Evolutionary conservation across 1,140 invertebrate species (phyloP), one percentile per base, ranked within the genome.

Genomic region (Andricus grossulariae): DNA sequence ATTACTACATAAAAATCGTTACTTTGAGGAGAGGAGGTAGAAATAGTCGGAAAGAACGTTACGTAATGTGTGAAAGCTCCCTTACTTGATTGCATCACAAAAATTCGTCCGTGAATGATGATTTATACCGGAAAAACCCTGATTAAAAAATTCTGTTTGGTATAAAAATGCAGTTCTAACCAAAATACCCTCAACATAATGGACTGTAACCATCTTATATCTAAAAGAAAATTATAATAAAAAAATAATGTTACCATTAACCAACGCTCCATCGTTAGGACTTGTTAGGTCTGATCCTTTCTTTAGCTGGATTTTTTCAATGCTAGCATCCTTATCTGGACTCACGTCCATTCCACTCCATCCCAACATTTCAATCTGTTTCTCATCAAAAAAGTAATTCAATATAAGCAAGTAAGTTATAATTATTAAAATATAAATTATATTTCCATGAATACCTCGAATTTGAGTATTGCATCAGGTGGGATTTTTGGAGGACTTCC

Each of bases 401-500:
- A 32, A 21, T 49, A 74, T 72, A 45, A 19, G 16, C 21, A 19
- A 50, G 4, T 50, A 12, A 72, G n/a, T 50, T 49, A 18, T 50
- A 25, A 73, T 7, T 18, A 11, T 77, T 85, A 45, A 55, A 72
- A 50, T 52, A 55, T 11, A 76, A 50, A 0, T 54, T 32, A 39
- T 86, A 80, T 78, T n/a, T 51, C 70, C 83, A 74, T 81, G 90
- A 80, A 88, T 89, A 98, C 97, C 92, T 99, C 97, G 94, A 99
- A 97, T 80, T 97, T 93, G 5, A 99, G 91, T 2, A 97, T 98
- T 0, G 98, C 89, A 92, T 98, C 94, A n/a, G 96, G 94, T 21
- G 97, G 98, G 83, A 99, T 99, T 85, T 94, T 96, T 25, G 97
- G 97, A 2, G 96, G 95, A 86, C 94, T 96, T 49, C 98, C 98